Conservation (phyloP, 2,888 invertebrate genomes). For the Apoda limacodes region DNA sequence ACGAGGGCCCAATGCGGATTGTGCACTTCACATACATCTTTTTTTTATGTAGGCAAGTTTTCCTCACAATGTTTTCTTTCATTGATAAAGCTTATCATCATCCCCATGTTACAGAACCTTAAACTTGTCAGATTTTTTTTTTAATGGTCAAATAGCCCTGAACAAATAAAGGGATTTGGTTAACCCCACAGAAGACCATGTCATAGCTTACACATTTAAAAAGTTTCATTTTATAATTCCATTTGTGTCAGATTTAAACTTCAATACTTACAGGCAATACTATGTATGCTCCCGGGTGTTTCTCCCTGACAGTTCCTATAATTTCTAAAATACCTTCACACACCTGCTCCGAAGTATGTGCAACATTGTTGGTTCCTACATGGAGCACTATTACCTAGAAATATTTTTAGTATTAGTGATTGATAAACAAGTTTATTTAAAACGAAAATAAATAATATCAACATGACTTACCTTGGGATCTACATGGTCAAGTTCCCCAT, state of each 20-base stretch:
- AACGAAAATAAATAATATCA: neutral
- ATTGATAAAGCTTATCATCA: too few species aligned
- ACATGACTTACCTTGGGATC: constrained; percentile 79
- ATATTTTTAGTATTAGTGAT: neutral
- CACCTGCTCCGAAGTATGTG: constrained; percentile 83
- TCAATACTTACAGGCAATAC: constrained; percentile 84
- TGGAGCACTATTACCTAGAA: constrained; percentile 85
- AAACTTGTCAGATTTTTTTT: too few species aligned
- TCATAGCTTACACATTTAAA: too few species aligned
- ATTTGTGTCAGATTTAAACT: too few species aligned
- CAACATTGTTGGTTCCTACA: constrained; percentile 90
- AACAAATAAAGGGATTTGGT: too few species aligned
- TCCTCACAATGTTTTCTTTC: neutral
- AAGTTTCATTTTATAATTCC: too few species aligned
- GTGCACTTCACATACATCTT: too few species aligned
- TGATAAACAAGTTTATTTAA: neutral
- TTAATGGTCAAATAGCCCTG: too few species aligned
- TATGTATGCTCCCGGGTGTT: constrained; percentile 83
- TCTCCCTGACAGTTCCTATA: constrained; percentile 78
- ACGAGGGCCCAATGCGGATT: too few species aligned
- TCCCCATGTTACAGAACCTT: too few species aligned
- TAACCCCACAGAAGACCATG: too few species aligned
- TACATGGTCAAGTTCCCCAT: constrained; percentile 90
- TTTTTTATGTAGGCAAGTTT: neutral
- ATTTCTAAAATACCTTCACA: constrained; percentile 85